These are phyloP conservation scores for Trichosurus vulpecula DNA, from an alignment of 2,797 vertebrate species.

Conservation along the genomic window DNA sequence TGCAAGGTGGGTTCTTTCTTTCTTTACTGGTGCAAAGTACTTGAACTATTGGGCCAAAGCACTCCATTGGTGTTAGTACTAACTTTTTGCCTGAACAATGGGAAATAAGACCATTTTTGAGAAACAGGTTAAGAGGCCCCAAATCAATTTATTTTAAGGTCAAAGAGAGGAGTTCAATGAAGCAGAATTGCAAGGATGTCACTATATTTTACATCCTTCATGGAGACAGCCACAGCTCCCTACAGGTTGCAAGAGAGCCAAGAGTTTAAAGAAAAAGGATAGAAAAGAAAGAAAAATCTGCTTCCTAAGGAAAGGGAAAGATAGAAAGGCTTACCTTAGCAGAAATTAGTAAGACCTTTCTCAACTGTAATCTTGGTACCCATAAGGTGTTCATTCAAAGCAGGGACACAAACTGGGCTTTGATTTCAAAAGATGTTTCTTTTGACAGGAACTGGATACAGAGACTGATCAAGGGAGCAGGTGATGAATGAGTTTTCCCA, in stretches of 20 bases:
- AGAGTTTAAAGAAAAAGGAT: slow-evolving; percentile 33
- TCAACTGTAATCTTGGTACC: not conserved
- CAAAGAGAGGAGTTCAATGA: slow-evolving; percentile 8
- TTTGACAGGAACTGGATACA: not conserved
- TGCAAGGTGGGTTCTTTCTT: not conserved
- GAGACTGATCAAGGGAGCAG: not conserved
- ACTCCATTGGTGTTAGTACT: slow-evolving; percentile 12
- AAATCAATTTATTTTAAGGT: slow-evolving; percentile 12
- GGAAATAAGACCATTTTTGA: slow-evolving; percentile 6
- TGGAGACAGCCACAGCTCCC: not conserved
- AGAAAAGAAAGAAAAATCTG: not conserved
- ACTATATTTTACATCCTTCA: slow-evolving; percentile 14
- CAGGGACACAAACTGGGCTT: slow-evolving; percentile 18
- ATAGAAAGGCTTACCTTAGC: not conserved
- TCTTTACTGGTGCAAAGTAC: not conserved
- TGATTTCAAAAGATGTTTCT: slow-evolving; percentile 44
- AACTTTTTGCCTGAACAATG: not conserved
- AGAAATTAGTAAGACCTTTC: slow-evolving; percentile 1
- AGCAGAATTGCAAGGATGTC: not conserved
- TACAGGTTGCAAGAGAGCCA: not conserved
- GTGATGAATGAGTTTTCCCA: slow-evolving; percentile 6
- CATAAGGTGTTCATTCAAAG: not conserved
- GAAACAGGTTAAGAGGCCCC: not conserved
- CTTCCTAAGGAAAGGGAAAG: slow-evolving; percentile 1
- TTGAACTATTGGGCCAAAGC: not conserved